A percentile compares a stretch with the other conserved stretches of the same genome.
phyloP scores from a whole-genome alignment of 2,888 invertebrate genomes.

The Orthosia gothica region DNA sequence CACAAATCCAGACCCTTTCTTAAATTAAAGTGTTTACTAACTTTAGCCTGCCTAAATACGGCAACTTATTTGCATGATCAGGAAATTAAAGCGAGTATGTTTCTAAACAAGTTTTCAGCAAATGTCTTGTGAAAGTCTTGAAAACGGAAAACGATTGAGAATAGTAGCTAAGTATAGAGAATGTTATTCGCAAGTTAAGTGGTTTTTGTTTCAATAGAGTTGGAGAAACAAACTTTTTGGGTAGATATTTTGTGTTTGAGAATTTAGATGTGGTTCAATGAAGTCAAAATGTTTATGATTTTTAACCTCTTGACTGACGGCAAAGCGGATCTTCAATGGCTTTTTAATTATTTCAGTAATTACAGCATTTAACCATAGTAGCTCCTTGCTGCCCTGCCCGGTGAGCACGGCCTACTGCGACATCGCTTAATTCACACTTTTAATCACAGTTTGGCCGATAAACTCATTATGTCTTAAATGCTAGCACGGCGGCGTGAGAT shows the following conservation, averaged over 20 bases:
- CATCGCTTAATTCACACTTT: too few relatives aligned
- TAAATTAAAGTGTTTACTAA: conserved; percentile 11
- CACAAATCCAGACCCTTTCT: conserved; percentile 11
- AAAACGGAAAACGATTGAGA: conserved; percentile 47
- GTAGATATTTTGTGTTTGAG: not conserved
- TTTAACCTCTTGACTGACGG: too few relatives aligned
- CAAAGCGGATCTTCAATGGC: too few relatives aligned
- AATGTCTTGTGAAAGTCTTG: conserved; percentile 52
- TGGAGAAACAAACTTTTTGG: not conserved
- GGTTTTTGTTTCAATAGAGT: conserved; percentile 39
- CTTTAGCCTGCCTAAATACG: conserved; percentile 26
- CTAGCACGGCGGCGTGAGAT: too few relatives aligned
- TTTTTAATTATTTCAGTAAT: too few relatives aligned
- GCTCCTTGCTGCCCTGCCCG: too few relatives aligned
- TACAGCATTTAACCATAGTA: too few relatives aligned
- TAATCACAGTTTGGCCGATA: too few relatives aligned
- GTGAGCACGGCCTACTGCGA: too few relatives aligned
- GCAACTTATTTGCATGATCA: conserved; percentile 56
- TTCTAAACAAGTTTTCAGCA: conserved; percentile 41
- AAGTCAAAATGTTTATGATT: not conserved
- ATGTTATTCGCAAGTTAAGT: conserved; percentile 15
- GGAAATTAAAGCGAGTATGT: conserved; percentile 58
- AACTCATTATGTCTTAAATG: too few relatives aligned
- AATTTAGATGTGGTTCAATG: not conserved
- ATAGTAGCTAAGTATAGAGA: conserved; percentile 4